Base-by-base conservation (phyloP, 1,140 invertebrate genomes). In the Tetramorium simillimum region DNA sequence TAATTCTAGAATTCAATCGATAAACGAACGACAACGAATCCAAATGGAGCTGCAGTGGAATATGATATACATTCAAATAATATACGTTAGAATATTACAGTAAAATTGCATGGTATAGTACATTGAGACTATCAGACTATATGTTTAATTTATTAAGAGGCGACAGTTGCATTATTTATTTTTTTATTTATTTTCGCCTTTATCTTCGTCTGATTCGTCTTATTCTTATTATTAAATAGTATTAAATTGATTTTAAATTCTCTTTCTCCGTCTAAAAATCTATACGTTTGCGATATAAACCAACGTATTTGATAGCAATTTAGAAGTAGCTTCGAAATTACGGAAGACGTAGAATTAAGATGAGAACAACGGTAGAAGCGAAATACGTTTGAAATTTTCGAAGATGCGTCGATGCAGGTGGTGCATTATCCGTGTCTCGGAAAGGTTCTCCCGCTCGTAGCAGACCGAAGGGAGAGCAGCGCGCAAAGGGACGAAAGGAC, bases 401-500 rank as follows among this genome's bases (percentile, higher is more conserved):
- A 81, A 53, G 80, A 84, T 58, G 51, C 51, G 40, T 72, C 51
- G 24, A 60, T 73, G 56, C 69, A 75, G 80, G 37, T 56, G 69
- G 69, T 84, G 80, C 69, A 75, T 84, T 82, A 82, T 82, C 80
- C 80, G 80, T 37, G 69, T 75, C 69, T 84, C 80, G 53, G 69
- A 62, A 84, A 84, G 80, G 56, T 84, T 82, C 40, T 70, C 63
- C 67, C 77, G 77, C 33, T 43, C 46, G 60, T 16, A 51, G 21
- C n/a, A 70, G 63, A 80, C 53, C 75, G 85, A 86, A 77, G 70
- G 89, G 85, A 89, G 84, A 77, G 88, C 84, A 56, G 40, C 46
- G 63, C 56, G 77, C 81, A 75, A 73, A 90, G 87, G 76, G 76
- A 87, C 81, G 69, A 84, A 88, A 86, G 40, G 85, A 77, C 46